These are phyloP conservation scores for Pelochelys cantorii DNA, from an alignment of 2,797 vertebrate species.

Conservation along the genomic window DNA sequence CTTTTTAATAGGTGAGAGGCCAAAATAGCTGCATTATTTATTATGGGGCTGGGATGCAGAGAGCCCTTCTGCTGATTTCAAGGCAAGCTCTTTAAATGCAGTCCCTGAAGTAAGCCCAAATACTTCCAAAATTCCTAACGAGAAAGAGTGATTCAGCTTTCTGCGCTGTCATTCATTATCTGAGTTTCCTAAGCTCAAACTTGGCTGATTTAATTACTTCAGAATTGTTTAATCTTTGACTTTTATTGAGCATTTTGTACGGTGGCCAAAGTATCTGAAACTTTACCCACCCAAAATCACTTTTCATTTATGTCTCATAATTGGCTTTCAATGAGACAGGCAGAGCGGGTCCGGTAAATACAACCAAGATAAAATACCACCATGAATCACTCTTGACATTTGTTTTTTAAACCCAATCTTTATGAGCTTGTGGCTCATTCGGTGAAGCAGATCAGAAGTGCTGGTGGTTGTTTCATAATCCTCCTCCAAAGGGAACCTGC, in stretches of 20 bases:
- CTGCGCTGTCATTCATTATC: not conserved
- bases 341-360: constrained; percentile 13
- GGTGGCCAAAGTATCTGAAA: constrained; percentile 39
- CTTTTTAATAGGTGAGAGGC: not conserved
- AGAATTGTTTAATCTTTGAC: constrained; percentile 50
- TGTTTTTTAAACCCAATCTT: constrained; percentile 59
- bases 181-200: constrained; percentile 34
- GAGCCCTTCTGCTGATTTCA: not conserved
- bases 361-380: constrained; percentile 67
- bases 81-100: not conserved
- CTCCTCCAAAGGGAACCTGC: constrained; percentile 54
- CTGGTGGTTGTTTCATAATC: constrained; percentile 63
- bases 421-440: constrained; percentile 33
- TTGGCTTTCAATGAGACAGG: constrained; percentile 26
- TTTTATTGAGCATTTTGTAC: constrained; percentile 5
- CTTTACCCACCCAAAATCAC: constrained; percentile 45
- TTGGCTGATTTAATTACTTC: constrained; percentile 39
- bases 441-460: constrained; percentile 35
- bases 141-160: constrained; percentile 33
- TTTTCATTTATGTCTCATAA: constrained; percentile 60
- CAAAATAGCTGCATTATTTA: not conserved
- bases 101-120: constrained; percentile 14
- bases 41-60: not conserved
- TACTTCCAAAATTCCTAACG: constrained; percentile 41
- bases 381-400: constrained; percentile 67